phyloP scores from a whole-genome alignment of 2,797 vertebrate species.

The Falco rusticolus region DNA sequence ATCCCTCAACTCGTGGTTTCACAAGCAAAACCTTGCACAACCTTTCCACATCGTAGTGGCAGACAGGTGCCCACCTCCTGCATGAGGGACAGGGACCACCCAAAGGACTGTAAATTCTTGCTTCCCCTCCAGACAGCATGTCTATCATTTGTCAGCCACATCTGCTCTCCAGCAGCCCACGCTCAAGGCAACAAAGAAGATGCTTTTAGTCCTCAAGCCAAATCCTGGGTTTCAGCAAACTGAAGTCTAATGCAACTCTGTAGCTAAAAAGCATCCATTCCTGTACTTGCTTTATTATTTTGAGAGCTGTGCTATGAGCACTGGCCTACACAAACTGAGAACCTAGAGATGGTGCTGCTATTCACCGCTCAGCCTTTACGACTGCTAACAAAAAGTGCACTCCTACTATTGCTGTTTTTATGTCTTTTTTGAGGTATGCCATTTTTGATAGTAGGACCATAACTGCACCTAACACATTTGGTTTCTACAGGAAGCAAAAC shows the following conservation, averaged over 20 bases:
- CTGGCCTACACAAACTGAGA: background rate
- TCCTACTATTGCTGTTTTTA: too few species aligned
- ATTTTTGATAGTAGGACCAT: too few species aligned
- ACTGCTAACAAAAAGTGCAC: too few species aligned
- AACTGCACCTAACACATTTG: too few species aligned
- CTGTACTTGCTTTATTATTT: background rate
- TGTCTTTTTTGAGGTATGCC: too few species aligned
- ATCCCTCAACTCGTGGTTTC: background rate
- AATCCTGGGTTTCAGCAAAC: background rate
- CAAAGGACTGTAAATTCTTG: background rate
- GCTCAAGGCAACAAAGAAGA: background rate
- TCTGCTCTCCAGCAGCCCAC: background rate
- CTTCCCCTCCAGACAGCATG: background rate
- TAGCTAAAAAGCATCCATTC: background rate
- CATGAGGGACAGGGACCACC: background rate
- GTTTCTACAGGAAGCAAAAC: too few species aligned
- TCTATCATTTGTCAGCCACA: background rate
- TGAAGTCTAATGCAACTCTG: background rate
- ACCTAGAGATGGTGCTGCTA: background rate
- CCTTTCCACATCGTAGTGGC: rapidly evolving
- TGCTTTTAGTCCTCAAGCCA: background rate
- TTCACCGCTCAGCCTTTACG: too few species aligned
- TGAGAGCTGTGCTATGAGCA: background rate
- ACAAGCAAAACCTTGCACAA: background rate
- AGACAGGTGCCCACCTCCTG: background rate